Conservation (phyloP, 2,113 vertebrate genomes). For the Xyrauchen texanus region DNA sequence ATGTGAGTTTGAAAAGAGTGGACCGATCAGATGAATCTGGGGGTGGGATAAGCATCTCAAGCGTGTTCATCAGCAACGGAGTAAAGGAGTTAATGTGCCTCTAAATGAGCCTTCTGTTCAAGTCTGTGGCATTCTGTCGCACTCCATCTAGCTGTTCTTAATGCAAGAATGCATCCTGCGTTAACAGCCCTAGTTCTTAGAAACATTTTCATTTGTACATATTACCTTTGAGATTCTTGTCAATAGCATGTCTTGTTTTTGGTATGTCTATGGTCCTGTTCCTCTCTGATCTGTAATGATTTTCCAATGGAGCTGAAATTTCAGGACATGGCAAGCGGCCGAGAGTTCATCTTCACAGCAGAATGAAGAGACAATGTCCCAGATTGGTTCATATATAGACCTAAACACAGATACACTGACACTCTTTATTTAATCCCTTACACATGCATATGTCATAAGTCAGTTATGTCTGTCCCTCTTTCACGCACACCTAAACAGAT, state of each 20-base stretch:
- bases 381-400: background rate
- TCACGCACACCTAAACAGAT: background rate
- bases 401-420: background rate
- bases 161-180: background rate
- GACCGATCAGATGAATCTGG: background rate
- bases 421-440: background rate
- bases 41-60: background rate
- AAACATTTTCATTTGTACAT: background rate
- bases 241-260: background rate
- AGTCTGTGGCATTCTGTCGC: background rate
- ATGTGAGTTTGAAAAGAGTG: background rate
- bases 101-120: background rate
- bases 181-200: background rate
- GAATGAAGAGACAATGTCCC: background rate
- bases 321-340: background rate
- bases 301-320: background rate
- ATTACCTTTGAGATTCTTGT: background rate
- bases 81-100: background rate
- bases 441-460: slow-evolving; percentile 4
- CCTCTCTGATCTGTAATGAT: slow-evolving; percentile 5
- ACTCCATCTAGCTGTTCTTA: background rate
- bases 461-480: background rate
- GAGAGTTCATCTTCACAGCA: background rate
- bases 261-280: background rate
- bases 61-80: background rate